Conservation (phyloP, 2,113 vertebrate species). For the Stomatorhinus ivindoensis region DNA sequence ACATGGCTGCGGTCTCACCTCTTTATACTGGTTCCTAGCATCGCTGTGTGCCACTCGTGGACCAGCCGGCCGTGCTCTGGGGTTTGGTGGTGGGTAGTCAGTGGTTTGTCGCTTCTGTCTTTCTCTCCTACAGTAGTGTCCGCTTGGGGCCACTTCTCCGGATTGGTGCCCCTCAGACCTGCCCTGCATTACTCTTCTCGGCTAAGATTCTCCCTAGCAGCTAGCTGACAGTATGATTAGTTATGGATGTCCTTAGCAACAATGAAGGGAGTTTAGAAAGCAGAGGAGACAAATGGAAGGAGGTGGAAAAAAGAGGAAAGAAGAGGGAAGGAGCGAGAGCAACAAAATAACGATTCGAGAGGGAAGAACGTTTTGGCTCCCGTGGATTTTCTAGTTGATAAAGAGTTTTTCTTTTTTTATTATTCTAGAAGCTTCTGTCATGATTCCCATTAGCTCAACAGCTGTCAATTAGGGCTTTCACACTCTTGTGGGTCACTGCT, state of each 20-base stretch:
- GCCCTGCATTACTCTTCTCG: slow-evolving; percentile 55
- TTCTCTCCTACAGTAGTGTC: neutral
- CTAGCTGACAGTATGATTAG: slow-evolving; percentile 74
- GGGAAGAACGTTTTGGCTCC: slow-evolving; percentile 1
- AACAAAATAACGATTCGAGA: neutral
- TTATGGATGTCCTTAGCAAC: slow-evolving; percentile 68
- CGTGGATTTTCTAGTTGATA: slow-evolving; percentile 2
- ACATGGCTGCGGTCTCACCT: neutral
- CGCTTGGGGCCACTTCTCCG: neutral
- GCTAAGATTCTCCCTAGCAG: slow-evolving; percentile 69
- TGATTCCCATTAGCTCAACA: slow-evolving; percentile 90
- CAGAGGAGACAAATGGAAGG: slow-evolving; percentile 7
- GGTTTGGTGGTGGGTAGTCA: neutral
- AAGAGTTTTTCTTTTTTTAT: slow-evolving; percentile 5
- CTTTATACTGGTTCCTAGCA: neutral
- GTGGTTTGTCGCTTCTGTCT: neutral
- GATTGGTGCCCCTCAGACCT: slow-evolving; percentile 11
- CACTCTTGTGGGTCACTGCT: slow-evolving; percentile 88
- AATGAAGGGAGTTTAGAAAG: slow-evolving; percentile 40
- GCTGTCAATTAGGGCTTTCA: slow-evolving; percentile 91
- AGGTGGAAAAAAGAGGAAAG: slow-evolving; percentile 50
- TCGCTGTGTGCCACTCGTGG: neutral
- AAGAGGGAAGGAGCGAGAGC: neutral
- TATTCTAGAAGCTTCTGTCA: slow-evolving; percentile 76
- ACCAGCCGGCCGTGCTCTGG: neutral